Evolutionary conservation across 2,113 vertebrate genomes (phyloP).

Genomic region (Callaeas wilsoni): DNA sequence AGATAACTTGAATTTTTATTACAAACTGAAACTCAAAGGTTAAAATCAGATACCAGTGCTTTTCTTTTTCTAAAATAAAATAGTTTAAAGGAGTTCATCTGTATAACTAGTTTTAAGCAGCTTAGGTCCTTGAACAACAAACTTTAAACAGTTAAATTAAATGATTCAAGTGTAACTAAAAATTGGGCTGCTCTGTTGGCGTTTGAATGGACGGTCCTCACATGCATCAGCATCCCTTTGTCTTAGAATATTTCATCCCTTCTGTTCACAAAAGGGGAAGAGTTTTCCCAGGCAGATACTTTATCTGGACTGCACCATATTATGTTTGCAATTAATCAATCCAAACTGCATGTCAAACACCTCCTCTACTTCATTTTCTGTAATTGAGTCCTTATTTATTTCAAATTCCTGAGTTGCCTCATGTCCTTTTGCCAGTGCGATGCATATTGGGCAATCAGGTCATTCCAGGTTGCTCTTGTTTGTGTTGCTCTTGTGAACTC

Average conservation of each 20-base stretch:
- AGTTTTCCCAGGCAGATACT: background rate
- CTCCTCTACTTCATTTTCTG: background rate
- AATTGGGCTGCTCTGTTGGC: background rate
- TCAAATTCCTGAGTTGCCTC: background rate
- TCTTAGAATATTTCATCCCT: background rate
- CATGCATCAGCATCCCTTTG: background rate
- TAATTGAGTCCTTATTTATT: background rate
- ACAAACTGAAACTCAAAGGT: background rate
- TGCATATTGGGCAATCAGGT: background rate
- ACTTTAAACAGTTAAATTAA: background rate
- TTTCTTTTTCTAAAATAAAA: background rate
- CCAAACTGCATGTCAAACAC: background rate
- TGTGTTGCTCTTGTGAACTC: background rate
- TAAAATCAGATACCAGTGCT: background rate
- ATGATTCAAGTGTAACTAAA: background rate
- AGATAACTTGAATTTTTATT: background rate
- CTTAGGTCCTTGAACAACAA: background rate
- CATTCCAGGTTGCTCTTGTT: background rate
- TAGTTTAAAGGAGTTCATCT: background rate
- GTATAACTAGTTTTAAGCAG: background rate
- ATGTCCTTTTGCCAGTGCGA: background rate
- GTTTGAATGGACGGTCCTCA: background rate
- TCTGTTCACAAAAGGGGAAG: background rate
- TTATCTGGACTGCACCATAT: background rate
- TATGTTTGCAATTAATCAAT: background rate